Percentiles rank a stretch among this genome's conserved stretches.
Conservation (phyloP, 2,113 vertebrate species). For the Trachemys scripta region DNA sequence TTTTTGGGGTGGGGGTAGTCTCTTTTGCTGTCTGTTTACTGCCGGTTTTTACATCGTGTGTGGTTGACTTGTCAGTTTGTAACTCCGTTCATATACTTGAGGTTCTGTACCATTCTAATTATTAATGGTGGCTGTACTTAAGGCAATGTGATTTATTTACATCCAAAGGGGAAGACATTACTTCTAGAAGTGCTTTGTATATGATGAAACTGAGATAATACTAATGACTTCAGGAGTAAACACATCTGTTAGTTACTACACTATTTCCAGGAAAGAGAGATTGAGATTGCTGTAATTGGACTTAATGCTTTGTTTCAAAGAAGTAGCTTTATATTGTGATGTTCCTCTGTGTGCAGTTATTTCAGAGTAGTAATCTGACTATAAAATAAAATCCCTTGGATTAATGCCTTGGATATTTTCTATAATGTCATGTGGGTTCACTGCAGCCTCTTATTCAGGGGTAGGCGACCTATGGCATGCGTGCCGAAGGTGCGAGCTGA, state of each 20-base stretch:
- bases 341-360: neutral
- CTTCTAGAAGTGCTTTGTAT: neutral
- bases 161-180: neutral
- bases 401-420: neutral
- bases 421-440: neutral
- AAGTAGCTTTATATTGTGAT: neutral
- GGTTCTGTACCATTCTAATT: neutral
- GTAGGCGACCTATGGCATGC: too few relatives aligned
- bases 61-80: too few relatives aligned
- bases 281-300: neutral
- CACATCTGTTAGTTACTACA: neutral
- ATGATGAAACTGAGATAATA: neutral
- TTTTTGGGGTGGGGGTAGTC: too few relatives aligned
- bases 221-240: neutral
- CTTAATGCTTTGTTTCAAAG: neutral
- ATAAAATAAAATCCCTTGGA: neutral
- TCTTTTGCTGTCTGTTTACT: too few relatives aligned
- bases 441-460: neutral
- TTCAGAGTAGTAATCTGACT: neutral
- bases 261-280: neutral
- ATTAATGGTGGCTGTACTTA: neutral
- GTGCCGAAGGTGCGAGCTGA: too few relatives aligned
- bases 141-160: neutral
- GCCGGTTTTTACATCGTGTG: too few relatives aligned
- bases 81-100: too few relatives aligned